phyloP scores from a whole-genome alignment of 1,140 invertebrate genomes.

The Zaprionus lachaisei region DNA sequence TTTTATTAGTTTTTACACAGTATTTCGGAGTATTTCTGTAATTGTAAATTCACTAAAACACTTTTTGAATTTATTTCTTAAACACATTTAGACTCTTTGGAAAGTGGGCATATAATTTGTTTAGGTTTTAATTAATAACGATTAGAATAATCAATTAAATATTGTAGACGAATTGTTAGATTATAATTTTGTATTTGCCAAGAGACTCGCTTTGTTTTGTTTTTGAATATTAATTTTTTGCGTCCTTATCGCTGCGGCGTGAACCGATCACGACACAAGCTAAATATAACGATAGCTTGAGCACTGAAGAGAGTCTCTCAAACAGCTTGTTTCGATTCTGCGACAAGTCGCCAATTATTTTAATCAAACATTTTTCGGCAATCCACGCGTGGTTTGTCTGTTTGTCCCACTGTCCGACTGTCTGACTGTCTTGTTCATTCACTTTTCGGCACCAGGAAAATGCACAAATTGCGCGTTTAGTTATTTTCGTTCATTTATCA shows the following conservation, averaged over 20 bases:
- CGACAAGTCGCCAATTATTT: slow-evolving; percentile 11
- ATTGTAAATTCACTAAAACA: background rate
- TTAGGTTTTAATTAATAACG: background rate
- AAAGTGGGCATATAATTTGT: background rate
- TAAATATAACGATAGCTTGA: background rate
- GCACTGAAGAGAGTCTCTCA: background rate
- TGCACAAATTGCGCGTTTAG: slow-evolving; percentile 56
- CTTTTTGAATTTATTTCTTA: too few species aligned
- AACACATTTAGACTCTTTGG: background rate
- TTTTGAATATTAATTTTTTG: slow-evolving; percentile 6
- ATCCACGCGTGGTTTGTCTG: background rate
- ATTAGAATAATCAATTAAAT: background rate
- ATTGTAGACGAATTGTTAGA: background rate
- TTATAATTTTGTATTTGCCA: background rate
- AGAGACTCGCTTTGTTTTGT: background rate
- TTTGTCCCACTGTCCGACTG: background rate
- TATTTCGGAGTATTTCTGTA: background rate
- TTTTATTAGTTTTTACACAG: background rate
- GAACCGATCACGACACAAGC: slow-evolving; percentile 13
- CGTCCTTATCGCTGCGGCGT: slow-evolving; percentile 25
- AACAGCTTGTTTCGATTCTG: background rate
- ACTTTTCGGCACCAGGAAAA: background rate
- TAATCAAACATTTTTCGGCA: slow-evolving; percentile 11
- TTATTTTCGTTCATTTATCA: slow-evolving; percentile 36
- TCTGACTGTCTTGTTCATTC: slow-evolving; percentile 26